phyloP scores from a whole-genome alignment of 1,140 invertebrate species.

The Drosophila truncata region DNA sequence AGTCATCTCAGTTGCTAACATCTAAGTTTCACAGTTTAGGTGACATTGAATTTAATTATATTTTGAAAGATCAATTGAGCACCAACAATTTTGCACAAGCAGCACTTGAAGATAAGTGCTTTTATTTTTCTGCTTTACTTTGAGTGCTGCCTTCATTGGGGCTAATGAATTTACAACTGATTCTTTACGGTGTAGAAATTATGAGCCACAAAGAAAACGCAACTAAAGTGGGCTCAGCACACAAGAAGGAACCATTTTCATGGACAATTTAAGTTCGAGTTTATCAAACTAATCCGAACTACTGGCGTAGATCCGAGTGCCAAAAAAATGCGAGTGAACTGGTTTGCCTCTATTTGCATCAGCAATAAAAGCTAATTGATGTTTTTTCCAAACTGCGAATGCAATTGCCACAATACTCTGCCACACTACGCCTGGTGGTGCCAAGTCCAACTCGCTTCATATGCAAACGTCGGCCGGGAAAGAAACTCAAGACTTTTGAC shows the following conservation, averaged over 20 bases:
- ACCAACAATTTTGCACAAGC: neutral
- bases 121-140: neutral
- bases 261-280: constrained; percentile 4
- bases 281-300: neutral
- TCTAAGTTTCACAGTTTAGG: neutral
- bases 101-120: neutral
- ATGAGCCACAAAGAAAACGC: constrained; percentile 3
- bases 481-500: constrained; percentile 62
- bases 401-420: constrained; percentile 33
- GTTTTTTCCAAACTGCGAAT: constrained; percentile 32
- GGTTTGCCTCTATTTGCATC: constrained; percentile 15
- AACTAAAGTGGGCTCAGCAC: constrained; percentile 18
- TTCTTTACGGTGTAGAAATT: constrained; percentile 17
- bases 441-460: constrained; percentile 36
- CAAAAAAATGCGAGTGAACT: neutral
- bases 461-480: constrained; percentile 29
- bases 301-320: neutral
- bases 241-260: constrained; percentile 18
- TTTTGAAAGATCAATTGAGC: constrained; percentile 11
- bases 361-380: constrained; percentile 23
- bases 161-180: constrained; percentile 13
- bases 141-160: constrained; percentile 2
- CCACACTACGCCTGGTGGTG: constrained; percentile 9
- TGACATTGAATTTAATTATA: neutral
- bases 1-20: neutral